Percentiles rank a stretch among this genome's conserved stretches.
These are phyloP conservation scores for Leuctra nigra DNA, from an alignment of 2,888 invertebrate species.

Conservation along the genomic window DNA sequence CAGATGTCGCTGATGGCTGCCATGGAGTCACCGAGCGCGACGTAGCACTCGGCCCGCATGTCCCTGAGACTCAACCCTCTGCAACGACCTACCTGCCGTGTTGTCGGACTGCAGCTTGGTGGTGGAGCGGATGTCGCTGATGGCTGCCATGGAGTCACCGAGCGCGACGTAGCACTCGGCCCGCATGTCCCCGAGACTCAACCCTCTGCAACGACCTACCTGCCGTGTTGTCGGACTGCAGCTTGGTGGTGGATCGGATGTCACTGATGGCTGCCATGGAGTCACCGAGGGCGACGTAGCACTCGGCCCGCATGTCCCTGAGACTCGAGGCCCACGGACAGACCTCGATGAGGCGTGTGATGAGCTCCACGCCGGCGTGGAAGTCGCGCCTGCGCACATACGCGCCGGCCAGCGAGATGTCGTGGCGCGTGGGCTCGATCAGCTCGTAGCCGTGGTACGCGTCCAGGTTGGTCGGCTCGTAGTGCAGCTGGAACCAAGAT, in stretches of 20 bases:
- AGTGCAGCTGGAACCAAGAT: constrained; percentile 48
- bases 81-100: no score
- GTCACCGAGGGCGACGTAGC: constrained; percentile 73
- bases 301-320: constrained; percentile 79
- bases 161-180: constrained; percentile 78
- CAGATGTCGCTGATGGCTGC: no score
- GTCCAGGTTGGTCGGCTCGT: constrained; percentile 71
- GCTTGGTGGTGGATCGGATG: constrained; percentile 80
- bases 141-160: constrained; percentile 78
- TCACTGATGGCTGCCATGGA: constrained; percentile 83
- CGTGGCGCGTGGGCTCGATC: constrained; percentile 56
- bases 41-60: no score
- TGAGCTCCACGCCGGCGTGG: constrained; percentile 55
- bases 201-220: no score
- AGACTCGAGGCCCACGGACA: constrained; percentile 87
- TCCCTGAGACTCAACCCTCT: no score
- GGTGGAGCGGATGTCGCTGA: constrained; percentile 82
- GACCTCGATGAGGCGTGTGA: constrained; percentile 63
- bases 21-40: no score
- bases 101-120: constrained; percentile 90
- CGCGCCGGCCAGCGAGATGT: constrained; percentile 57
- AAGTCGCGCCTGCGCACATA: constrained; percentile 50
- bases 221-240: constrained; percentile 86
- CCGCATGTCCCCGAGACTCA: constrained; percentile 77
- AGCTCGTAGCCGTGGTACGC: constrained; percentile 61